Base-by-base conservation (phyloP, 2,113 vertebrate species). In the Nerophis lumbriciformis region DNA sequence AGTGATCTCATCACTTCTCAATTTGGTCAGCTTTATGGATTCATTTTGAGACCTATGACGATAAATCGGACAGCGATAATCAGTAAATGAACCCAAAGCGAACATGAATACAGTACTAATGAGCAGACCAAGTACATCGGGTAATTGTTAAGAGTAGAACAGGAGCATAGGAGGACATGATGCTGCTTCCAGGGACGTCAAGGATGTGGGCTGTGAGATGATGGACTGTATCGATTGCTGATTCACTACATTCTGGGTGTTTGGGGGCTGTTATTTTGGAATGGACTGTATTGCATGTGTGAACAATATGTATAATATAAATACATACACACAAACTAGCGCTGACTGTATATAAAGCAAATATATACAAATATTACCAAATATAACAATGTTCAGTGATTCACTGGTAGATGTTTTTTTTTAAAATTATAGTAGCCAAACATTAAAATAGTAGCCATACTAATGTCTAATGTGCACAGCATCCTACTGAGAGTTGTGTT, bases 191-290 rank as follows among this genome's bases (percentile, higher is more conserved):
- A 66, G 63, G 70, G 47, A 76, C n/a, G 55, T 44, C 72, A 70
- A 77, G 70, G 65, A 75, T 75, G 84, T 81, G 81, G 81, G 81
- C 78, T 63, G 83, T 79, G 77, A 70, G 72, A 80, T 78, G 77
- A n/a, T 57, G 16, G 11, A 78, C 69, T 69, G 68, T 75, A 88
- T 88, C 16, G 82, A 88, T 86, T 78, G 75, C 82, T 82, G 83
- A 84, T 83, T 86, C 80, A 86, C 73, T 70, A 64, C 80, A 42
- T 71, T 75, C 63, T 75, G 63, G 70, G 76, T 54, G 64, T 81
- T 81, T 74, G 60, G 75, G 48, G 69, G 68, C 69, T 80, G 59
- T 60, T 72, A 55, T 57, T 57, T 57, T 57, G n/a, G 14, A 42
- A 39, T 44, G n/a, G 38, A 57, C 54, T 16, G 11, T 54, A 12